Evolutionary conservation across 2,888 invertebrate genomes (phyloP).

Genomic region (Apodemia zela): DNA sequence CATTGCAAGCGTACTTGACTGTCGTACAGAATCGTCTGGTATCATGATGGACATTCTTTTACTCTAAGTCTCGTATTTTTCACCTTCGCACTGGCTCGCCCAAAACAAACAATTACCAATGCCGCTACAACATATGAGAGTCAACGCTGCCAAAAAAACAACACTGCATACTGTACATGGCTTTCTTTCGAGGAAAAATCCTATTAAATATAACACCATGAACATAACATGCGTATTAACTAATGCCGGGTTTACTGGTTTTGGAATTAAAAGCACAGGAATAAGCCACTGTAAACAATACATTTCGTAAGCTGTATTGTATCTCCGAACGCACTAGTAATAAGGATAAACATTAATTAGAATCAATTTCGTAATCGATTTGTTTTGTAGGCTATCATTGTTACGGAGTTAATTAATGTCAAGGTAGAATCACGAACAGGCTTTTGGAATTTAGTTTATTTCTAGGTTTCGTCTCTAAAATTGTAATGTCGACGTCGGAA

Average conservation of each 20-base stretch:
- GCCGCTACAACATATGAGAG: constrained; percentile 97
- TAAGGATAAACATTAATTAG: constrained; percentile 24
- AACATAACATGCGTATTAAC: constrained; percentile 98
- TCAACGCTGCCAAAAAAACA: constrained; percentile 95
- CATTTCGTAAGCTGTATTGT: constrained; percentile 77
- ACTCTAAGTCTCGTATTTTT: constrained; percentile 79
- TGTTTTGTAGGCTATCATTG: constrained; percentile 47
- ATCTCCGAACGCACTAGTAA: neutral
- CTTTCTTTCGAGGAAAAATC: constrained; percentile 96
- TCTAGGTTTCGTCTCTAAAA: neutral
- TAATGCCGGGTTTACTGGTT: constrained; percentile 97
- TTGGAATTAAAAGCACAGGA: constrained; percentile 97
- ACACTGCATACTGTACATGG: constrained; percentile 98
- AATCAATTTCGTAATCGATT: constrained; percentile 50
- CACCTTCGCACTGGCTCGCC: constrained; percentile 88
- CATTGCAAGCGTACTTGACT: constrained; percentile 5
- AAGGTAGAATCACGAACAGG: constrained; percentile 24
- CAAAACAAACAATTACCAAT: constrained; percentile 97
- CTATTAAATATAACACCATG: constrained; percentile 96
- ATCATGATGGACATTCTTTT: constrained; percentile 23
- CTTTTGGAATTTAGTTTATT: constrained; percentile 2
- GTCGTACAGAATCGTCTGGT: constrained; percentile 43
- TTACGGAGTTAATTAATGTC: constrained; percentile 33
- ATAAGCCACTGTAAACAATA: constrained; percentile 99
- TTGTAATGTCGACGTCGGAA: constrained; percentile 21